A percentile compares a stretch with the other conserved stretches of the same genome.
Evolutionary conservation across 1,140 invertebrate species (phyloP).

Genomic region (Penaeus chinensis): DNA sequence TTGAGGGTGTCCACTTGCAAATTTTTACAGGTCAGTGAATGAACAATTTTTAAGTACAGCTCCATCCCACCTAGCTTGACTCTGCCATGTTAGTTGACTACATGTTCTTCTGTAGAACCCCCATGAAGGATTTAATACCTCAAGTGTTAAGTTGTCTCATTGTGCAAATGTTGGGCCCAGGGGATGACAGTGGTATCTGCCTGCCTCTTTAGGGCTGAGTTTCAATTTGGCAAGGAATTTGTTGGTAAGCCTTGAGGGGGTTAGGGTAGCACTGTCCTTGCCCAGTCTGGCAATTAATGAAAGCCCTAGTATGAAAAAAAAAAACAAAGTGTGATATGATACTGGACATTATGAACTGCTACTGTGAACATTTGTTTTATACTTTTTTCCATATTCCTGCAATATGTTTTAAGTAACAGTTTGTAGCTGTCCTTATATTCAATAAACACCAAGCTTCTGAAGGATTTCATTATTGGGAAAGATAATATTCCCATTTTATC

Average conservation of each 20-base stretch:
- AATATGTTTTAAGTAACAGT: constrained; percentile 63
- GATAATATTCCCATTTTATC: too few relatives aligned
- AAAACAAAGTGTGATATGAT: constrained; percentile 56
- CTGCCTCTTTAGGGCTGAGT: constrained; percentile 1
- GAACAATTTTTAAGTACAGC: constrained; percentile 44
- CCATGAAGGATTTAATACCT: constrained; percentile 59
- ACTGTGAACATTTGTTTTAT: constrained; percentile 62
- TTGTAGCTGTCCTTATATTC: constrained; percentile 59
- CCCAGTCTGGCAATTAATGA: constrained; percentile 40
- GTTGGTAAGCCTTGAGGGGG: constrained; percentile 38
- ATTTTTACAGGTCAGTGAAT: constrained; percentile 53
- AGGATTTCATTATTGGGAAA: too few relatives aligned
- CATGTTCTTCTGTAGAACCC: constrained; percentile 57
- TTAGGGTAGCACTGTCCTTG: constrained; percentile 40
- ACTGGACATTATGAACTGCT: constrained; percentile 62
- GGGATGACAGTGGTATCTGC: constrained; percentile 35
- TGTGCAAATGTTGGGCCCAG: constrained; percentile 52
- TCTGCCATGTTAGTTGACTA: constrained; percentile 55
- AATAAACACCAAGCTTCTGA: constrained; percentile 56
- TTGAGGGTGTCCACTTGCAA: constrained; percentile 29
- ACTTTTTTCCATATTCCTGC: constrained; percentile 60
- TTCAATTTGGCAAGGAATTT: constrained; percentile 1
- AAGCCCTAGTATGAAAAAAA: constrained; percentile 57
- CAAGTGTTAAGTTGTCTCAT: constrained; percentile 56
- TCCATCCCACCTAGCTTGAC: constrained; percentile 56